These are phyloP conservation scores for Uria aalge DNA, from an alignment of 2,113 vertebrate species.

Conservation along the genomic window DNA sequence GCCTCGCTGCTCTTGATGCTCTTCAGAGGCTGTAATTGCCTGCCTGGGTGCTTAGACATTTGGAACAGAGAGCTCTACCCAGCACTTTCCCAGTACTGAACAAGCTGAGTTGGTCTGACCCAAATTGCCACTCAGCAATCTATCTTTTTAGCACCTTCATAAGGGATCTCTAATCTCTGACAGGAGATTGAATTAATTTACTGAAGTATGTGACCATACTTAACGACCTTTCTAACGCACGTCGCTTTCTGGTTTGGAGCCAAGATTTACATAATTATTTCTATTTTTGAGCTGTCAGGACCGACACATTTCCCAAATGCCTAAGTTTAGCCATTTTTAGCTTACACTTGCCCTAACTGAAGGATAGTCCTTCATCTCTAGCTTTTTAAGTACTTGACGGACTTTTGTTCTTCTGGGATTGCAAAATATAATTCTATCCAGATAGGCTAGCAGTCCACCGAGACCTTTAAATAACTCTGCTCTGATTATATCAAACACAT, in stretches of 20 bases:
- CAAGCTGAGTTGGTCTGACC: background rate
- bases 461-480: constrained; percentile 26
- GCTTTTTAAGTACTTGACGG: background rate
- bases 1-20: background rate
- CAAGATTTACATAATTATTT: constrained; percentile 73
- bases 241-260: constrained; percentile 9
- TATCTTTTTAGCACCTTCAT: constrained; percentile 54
- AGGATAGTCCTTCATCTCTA: constrained; percentile 21
- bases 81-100: background rate
- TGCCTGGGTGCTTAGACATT: background rate
- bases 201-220: constrained; percentile 57
- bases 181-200: constrained; percentile 65
- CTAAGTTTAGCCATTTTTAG: constrained; percentile 39
- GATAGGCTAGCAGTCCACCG: constrained; percentile 1
- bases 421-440: constrained; percentile 24
- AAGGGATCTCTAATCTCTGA: constrained; percentile 62
- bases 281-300: constrained; percentile 60
- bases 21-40: constrained; percentile 22
- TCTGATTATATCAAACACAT: constrained; percentile 36
- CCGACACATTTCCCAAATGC: constrained; percentile 49
- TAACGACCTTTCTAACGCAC: constrained; percentile 42
- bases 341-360: constrained; percentile 27
- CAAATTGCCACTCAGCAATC: constrained; percentile 45
- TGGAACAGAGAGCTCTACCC: background rate
- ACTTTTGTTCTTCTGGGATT: constrained; percentile 27